Evolutionary conservation across 1,140 invertebrate species (phyloP), one percentile per base, ranked within the genome.

Genomic region (Lepidostoma basale): DNA sequence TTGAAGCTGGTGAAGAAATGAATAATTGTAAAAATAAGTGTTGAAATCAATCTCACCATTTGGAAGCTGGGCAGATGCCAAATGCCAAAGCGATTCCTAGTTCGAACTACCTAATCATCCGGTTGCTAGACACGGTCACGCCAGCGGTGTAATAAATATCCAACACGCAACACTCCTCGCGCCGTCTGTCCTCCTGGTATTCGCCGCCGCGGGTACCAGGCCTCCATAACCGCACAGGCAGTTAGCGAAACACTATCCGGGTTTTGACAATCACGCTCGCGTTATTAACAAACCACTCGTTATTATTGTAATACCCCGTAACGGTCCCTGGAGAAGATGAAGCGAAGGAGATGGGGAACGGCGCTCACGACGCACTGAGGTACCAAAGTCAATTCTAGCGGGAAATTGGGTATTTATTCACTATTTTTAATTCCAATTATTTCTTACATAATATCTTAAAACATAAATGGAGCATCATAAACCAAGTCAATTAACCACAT

Each of bases 181-280:
- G 63, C 30, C 16, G 10, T 49, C 23, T 54, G 64, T 59, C 64
- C 64, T 69, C 67, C 70, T 45, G 70, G 70, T 68, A 68, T 72
- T 72, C 26, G 42, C 62, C 49, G 42, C 62, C 52, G 18, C 52
- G 42, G 52, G 62, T 59, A 45, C 39, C 52, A 59, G 62, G 68
- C 62, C 54, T 36, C 62, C 62, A 70, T 63, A 65, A 62, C 68
- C 62, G 68, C 68, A 52, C 62, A 14, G 52, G 47, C 22, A 56
- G 67, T 62, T 52, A 56, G 70, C 40, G 65, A 68, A 64, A 71
- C 26, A 64, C 65, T 68, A 71, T 71, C 69, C 69, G 69, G 69
- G 65, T 68, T 72, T 69, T 68, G 67, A 66, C 64, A 65, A 65
- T 72, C 70, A 72, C 70, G 70, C 62, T 28, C 58, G 39, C 52